Percentiles rank a stretch among this genome's conserved stretches.
phyloP scores from a whole-genome alignment of 2,888 invertebrate species.

The Sericinus montela region DNA sequence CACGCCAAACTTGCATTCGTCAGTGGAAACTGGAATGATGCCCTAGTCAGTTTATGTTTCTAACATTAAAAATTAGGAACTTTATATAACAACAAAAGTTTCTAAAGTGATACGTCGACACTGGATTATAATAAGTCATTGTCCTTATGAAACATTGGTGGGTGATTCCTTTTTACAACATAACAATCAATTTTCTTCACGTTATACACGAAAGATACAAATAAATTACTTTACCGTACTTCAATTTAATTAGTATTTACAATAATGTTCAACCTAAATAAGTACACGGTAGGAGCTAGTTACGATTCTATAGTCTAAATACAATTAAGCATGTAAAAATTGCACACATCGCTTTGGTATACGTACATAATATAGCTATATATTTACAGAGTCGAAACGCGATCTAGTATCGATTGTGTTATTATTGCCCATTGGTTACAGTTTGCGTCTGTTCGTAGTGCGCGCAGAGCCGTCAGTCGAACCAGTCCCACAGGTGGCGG shows the following conservation, averaged over 20 bases:
- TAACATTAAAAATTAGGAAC: slow-evolving; percentile 14
- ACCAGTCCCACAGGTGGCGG: slow-evolving; percentile 71
- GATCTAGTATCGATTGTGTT: slow-evolving; percentile 7
- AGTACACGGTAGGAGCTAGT: slow-evolving; percentile 50
- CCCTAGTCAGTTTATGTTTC: neutral
- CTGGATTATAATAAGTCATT: neutral
- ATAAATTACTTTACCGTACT: slow-evolving; percentile 27
- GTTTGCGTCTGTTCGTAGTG: too few species aligned
- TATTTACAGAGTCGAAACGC: slow-evolving; percentile 53
- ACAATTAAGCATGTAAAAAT: slow-evolving; percentile 76
- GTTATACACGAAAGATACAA: slow-evolving; percentile 20
- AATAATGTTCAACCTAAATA: slow-evolving; percentile 32
- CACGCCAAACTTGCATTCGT: too few species aligned
- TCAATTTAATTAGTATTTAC: slow-evolving; percentile 30
- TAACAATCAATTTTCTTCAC: neutral
- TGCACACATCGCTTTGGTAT: slow-evolving; percentile 79
- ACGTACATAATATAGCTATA: slow-evolving; percentile 69
- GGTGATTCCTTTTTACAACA: neutral
- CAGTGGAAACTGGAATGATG: too few species aligned
- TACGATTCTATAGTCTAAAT: slow-evolving; percentile 43
- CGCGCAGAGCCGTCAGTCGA: slow-evolving; percentile 49
- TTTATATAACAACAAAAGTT: slow-evolving; percentile 11
- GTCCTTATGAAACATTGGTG: slow-evolving; percentile 13
- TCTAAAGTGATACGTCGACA: neutral
- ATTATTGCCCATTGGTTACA: neutral